Evolutionary conservation across 2,888 invertebrate species (phyloP).

Genomic region (Drosophila acutilabella): DNA sequence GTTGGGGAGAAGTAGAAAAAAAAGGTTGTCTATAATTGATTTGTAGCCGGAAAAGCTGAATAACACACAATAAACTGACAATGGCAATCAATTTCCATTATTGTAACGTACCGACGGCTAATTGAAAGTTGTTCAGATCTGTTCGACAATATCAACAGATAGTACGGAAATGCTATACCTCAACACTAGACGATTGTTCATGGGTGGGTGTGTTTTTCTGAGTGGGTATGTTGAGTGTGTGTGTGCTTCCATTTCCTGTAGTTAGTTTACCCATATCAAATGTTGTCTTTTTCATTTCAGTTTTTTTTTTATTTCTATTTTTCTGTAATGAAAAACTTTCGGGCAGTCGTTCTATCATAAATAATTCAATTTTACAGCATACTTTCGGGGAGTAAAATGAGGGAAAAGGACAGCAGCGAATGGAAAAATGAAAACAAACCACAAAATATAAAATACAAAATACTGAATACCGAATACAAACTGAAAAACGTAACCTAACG

Average conservation of each 20-base stretch:
- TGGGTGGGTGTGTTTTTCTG: neutral
- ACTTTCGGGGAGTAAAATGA: constrained; percentile 30
- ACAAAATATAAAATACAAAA: constrained; percentile 35
- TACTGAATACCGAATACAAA: neutral
- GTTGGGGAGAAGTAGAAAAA: constrained; percentile 1
- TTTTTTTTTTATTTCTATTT: constrained; percentile 18
- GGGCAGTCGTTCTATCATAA: constrained; percentile 60
- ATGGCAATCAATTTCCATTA: constrained; percentile 79
- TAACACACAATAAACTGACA: constrained; percentile 59
- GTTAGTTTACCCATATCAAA: constrained; percentile 51
- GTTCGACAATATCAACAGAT: constrained; percentile 29
- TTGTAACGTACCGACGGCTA: constrained; percentile 52
- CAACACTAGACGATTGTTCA: constrained; percentile 6
- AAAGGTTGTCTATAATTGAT: constrained; percentile 63
- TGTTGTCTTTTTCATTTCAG: constrained; percentile 20
- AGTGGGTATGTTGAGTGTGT: neutral
- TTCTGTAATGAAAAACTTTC: constrained; percentile 50
- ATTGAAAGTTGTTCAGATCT: constrained; percentile 70
- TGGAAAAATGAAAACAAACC: constrained; percentile 42
- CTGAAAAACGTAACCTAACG: constrained; percentile 21
- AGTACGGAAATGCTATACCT: neutral
- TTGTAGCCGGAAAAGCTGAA: constrained; percentile 54
- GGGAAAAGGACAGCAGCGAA: constrained; percentile 5
- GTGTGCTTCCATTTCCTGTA: constrained; percentile 42
- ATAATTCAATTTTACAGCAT: constrained; percentile 73